phyloP scores from a whole-genome alignment of 2,888 invertebrate genomes.

The Bhutanitis thaidina region DNA sequence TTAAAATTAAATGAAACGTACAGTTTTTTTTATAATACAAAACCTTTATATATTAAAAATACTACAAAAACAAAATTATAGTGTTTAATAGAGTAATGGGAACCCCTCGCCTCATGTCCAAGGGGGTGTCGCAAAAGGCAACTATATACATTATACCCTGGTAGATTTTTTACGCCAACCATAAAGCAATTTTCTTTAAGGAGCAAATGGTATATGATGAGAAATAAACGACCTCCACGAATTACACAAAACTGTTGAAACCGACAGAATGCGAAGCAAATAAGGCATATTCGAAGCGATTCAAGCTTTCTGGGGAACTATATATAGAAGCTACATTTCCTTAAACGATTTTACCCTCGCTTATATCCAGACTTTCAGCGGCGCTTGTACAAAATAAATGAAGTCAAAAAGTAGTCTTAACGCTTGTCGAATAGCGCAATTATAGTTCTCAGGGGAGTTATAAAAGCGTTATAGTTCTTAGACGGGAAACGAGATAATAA shows the following conservation, averaged over 20 bases:
- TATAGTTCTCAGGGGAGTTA: neutral
- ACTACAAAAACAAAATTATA: too few relatives aligned
- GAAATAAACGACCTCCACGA: too few relatives aligned
- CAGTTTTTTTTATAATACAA: too few relatives aligned
- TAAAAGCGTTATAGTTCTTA: neutral
- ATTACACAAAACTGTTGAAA: neutral
- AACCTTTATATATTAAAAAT: too few relatives aligned
- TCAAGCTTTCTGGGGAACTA: neutral
- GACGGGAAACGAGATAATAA: neutral
- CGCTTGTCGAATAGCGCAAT: conserved; percentile 3
- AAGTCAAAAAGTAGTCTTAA: conserved; percentile 11
- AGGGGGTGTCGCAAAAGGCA: too few relatives aligned
- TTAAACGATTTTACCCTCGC: conserved; percentile 3
- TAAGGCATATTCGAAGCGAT: neutral
- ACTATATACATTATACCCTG: too few relatives aligned
- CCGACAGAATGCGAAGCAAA: neutral
- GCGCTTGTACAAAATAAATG: conserved; percentile 7
- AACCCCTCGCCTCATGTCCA: too few relatives aligned
- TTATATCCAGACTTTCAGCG: neutral
- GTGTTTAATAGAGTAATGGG: too few relatives aligned
- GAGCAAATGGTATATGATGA: too few relatives aligned
- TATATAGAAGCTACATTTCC: neutral
- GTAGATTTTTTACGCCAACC: too few relatives aligned
- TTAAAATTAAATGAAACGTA: too few relatives aligned
- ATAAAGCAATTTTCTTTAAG: too few relatives aligned